Base-by-base conservation (phyloP, 2,888 invertebrate species). In the Ennomos erosarius region DNA sequence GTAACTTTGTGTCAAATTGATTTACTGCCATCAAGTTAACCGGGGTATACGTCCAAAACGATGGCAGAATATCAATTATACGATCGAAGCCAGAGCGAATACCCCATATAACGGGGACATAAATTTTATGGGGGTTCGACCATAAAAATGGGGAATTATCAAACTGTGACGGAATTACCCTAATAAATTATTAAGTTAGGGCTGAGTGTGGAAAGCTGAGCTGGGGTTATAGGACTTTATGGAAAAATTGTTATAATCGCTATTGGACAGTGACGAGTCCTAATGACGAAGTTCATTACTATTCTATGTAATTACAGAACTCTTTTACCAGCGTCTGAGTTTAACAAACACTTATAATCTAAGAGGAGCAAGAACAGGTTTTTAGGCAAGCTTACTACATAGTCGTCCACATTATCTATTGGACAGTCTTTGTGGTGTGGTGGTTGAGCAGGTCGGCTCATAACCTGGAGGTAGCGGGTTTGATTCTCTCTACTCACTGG, bases 101-200 rank as follows among this genome's bases (percentile, higher is more conserved):
- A 69, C 69, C 66, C 67, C 67, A 69, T 73, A 73, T 79, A 75
- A 81, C 74, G 76, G 73, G 59, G 66, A 68, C 76, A 81, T 81
- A 81, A 81, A 82, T 79, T 82, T 82, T 79, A 81, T 78, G 69
- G 71, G 68, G 79, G 79, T 75, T 75, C 67, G 68, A 64, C 75
- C 71, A 79, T 82, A 82, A 82, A 82, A 82, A 82, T 74, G 71
- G 77, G 68, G 69, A 78, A 82, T 82, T 82, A 82, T 82, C 81
- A 81, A 79, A 79, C 71, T 80, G 78, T 78, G 76, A 76, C 76
- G 71, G 68, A 76, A 81, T 82, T 77, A 75, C 79, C 74, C 65
- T 68, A 73, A 80, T 82, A 82, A 82, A 82, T 82, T 82, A 81
- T 79, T 73, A 74, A 73, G 70, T 76, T 73, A 65, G 49, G 70